These are phyloP conservation scores for Channa argus DNA, from an alignment of 2,113 vertebrate species.

Conservation along the genomic window DNA sequence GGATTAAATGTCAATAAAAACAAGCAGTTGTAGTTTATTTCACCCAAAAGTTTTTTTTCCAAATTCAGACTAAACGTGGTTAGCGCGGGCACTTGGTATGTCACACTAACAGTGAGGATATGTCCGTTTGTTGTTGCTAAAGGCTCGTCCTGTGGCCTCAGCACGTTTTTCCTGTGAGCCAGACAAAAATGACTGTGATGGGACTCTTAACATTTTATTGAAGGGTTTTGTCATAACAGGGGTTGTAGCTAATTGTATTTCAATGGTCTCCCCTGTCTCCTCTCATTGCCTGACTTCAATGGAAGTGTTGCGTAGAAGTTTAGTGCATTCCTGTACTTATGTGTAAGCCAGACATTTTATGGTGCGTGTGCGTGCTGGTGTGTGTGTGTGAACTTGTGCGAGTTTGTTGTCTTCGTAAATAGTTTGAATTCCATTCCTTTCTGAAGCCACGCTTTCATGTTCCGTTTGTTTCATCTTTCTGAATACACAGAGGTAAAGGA, in stretches of 20 bases:
- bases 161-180: constrained; percentile 42
- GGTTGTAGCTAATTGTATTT: background rate
- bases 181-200: constrained; percentile 51
- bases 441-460: constrained; percentile 67
- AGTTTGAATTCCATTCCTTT: constrained; percentile 72
- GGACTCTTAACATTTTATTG: constrained; percentile 32
- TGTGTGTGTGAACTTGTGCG: constrained; percentile 15
- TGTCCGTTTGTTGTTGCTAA: constrained; percentile 24
- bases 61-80: constrained; percentile 7
- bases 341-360: no score
- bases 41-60: background rate
- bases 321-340: background rate
- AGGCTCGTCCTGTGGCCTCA: constrained; percentile 65
- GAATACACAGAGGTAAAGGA: background rate
- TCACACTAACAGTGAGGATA: constrained; percentile 21
- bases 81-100: constrained; percentile 32
- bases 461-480: constrained; percentile 41
- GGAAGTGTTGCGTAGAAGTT: background rate
- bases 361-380: constrained; percentile 29
- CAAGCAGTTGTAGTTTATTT: no score
- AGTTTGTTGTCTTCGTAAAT: constrained; percentile 63
- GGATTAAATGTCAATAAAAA: no score
- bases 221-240: background rate
- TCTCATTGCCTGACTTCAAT: background rate
- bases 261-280: no score